Base-by-base conservation (phyloP, 1,140 invertebrate genomes). In the Glomeris maerens region DNA sequence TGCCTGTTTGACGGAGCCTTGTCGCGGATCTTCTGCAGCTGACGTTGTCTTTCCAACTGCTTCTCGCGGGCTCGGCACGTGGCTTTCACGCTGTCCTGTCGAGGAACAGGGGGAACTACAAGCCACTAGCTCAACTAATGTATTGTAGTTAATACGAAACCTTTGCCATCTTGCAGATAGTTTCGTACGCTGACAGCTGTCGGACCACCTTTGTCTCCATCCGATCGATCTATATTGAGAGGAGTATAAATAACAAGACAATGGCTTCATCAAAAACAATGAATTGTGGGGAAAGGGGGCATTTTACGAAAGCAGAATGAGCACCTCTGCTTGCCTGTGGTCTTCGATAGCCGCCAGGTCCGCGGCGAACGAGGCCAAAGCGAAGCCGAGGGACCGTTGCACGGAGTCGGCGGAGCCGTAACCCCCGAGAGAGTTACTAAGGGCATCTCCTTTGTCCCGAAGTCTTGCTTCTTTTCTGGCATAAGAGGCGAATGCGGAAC, bases 111-210 rank as follows among this genome's bases (percentile, higher is more conserved):
- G 17, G 5, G 4, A 10, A 7, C 25, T 21, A 21, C 5, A 5
- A 21, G 17, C 25, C 40, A 42, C 20, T 21, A 42, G 25, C 10
- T 42, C 20, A 42, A 4, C 20, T 25, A 21, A 5, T 21, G 25
- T 7, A 21, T 17, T 7, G 5, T 7, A 42, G 25, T 5, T 5
- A 21, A 10, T 42, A 36, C 10, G 17, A 21, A 21, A 42, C 40
- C 17, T 42, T 72, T 0, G 79, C 76, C 54, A 78, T 73, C 59
- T 80, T 81, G 57, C 81, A 85, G 50, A 81, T 76, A 2, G 67
- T 68, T 58, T 80, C 76, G 56, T 84, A 85, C 53, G 80, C 76
- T 3, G 74, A 74, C 47, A 84, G 63, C 47, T 81, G 75, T 22
- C 72, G 65, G 36, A 77, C 63, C 14, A 81, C 73, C 71, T 83